phyloP scores from a whole-genome alignment of 1,140 invertebrate genomes.

The Oryzaephilus surinamensis region DNA sequence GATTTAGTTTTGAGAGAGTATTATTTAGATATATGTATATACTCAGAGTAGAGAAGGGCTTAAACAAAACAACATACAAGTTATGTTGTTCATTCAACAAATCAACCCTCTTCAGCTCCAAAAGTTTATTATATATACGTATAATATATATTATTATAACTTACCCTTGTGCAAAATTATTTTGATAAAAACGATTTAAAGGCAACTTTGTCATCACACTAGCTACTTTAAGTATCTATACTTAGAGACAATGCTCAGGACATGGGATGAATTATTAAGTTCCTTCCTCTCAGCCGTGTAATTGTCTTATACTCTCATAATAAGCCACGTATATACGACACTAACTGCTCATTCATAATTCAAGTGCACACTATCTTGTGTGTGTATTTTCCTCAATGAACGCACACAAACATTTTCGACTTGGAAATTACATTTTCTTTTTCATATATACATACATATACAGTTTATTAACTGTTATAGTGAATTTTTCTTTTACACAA shows the following conservation, averaged over 20 bases:
- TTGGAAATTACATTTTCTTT: conserved; percentile 1
- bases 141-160: too few species aligned
- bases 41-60: too few species aligned
- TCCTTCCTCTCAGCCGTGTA: conserved; percentile 33
- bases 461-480: too few species aligned
- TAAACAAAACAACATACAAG: too few species aligned
- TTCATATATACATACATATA: not conserved
- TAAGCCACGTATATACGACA: conserved; percentile 28
- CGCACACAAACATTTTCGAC: conserved; percentile 5
- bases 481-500: too few species aligned
- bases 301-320: conserved; percentile 33
- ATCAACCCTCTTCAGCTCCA: too few species aligned
- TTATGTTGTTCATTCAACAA: too few species aligned
- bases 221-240: conserved; percentile 21
- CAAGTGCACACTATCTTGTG: conserved; percentile 22
- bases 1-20: too few species aligned
- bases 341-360: conserved; percentile 33
- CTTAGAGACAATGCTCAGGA: conserved; percentile 29
- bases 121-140: too few species aligned
- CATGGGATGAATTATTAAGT: conserved; percentile 33
- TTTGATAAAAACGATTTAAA: conserved; percentile 11
- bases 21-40: too few species aligned
- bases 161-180: conserved; percentile 15
- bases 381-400: conserved; percentile 27
- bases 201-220: conserved; percentile 19